phyloP scores from a whole-genome alignment of 2,888 invertebrate species.

The Philhelius pedissequus region DNA sequence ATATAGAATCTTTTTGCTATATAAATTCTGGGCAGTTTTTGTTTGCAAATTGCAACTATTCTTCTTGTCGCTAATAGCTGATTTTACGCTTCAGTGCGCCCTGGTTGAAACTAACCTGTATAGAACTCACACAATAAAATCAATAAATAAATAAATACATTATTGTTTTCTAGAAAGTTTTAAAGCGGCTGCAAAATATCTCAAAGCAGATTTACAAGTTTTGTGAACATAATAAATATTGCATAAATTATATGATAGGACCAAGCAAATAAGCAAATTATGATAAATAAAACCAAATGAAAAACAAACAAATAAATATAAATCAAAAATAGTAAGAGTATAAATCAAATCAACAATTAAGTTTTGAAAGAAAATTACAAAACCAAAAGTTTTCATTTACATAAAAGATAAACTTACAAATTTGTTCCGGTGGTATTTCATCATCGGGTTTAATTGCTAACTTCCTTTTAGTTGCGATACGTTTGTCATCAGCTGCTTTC shows the following conservation, averaged over 20 bases:
- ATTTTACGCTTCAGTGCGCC: too few species aligned
- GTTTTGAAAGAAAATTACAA: background rate
- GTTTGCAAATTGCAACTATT: too few species aligned
- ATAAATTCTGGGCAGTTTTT: too few species aligned
- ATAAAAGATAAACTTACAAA: constrained; percentile 73
- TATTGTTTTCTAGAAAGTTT: background rate
- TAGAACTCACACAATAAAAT: background rate
- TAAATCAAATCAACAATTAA: background rate
- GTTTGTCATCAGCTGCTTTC: constrained; percentile 80
- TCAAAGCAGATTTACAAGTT: too few species aligned
- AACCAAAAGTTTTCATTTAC: constrained; percentile 1
- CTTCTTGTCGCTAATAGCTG: too few species aligned
- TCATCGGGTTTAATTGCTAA: constrained; percentile 73
- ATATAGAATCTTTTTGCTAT: too few species aligned
- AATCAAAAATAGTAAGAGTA: background rate
- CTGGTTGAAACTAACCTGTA: too few species aligned
- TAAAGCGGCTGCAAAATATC: background rate
- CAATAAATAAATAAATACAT: background rate
- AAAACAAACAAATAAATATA: background rate
- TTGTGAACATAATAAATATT: background rate
- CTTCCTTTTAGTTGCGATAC: constrained; percentile 79
- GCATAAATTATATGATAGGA: background rate
- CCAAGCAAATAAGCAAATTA: background rate
- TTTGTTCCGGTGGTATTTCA: constrained; percentile 76
- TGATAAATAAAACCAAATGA: background rate